These are phyloP conservation scores for Pandemis corylana DNA, from an alignment of 2,888 invertebrate species.

Conservation along the genomic window DNA sequence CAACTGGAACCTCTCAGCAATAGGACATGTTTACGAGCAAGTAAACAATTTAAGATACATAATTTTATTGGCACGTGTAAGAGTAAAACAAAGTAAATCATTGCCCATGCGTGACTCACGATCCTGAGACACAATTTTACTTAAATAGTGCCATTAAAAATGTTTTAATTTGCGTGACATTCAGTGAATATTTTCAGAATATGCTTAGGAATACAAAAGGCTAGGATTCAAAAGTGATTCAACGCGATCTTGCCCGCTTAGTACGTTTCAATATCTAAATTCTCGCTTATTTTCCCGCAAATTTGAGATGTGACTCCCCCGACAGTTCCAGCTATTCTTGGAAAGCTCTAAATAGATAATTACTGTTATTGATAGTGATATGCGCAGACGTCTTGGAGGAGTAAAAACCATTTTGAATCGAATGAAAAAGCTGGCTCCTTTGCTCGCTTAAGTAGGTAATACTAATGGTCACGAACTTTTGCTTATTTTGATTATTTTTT, in stretches of 20 bases:
- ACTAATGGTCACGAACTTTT: neutral
- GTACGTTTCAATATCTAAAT: no score
- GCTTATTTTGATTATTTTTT: neutral
- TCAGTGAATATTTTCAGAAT: neutral
- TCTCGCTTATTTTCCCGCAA: no score
- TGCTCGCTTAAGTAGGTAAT: neutral
- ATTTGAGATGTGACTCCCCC: no score
- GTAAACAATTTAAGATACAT: constrained; percentile 11
- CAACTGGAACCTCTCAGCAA: neutral
- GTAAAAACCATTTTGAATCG: neutral
- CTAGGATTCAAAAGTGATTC: neutral
- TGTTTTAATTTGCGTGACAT: constrained; percentile 27
- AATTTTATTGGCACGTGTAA: constrained; percentile 34
- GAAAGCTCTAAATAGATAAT: no score
- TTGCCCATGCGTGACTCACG: constrained; percentile 42
- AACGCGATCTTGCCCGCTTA: neutral
- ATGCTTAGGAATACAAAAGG: neutral
- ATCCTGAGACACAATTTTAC: constrained; percentile 30
- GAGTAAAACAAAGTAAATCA: constrained; percentile 39
- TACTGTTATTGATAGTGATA: neutral
- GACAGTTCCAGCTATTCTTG: no score
- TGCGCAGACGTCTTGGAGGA: neutral
- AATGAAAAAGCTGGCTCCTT: neutral
- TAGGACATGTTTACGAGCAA: neutral
- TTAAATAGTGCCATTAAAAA: constrained; percentile 15